Percentiles rank a stretch among this genome's conserved stretches.
Evolutionary conservation across 2,113 vertebrate genomes (phyloP).

Genomic region (Notothenia rossii): DNA sequence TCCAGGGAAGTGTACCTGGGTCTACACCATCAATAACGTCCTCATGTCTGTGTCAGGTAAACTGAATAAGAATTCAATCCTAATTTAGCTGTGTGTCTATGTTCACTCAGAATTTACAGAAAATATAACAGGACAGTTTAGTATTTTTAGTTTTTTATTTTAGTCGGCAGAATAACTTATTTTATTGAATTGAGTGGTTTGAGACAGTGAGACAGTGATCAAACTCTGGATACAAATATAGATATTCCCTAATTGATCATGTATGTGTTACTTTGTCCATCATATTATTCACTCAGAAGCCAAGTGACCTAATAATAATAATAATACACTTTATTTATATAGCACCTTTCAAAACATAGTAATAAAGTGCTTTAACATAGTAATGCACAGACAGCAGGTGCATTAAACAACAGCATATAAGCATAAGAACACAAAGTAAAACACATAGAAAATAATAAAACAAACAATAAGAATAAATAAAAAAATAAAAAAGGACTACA

Average conservation of each 20-base stretch:
- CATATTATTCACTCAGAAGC: no score
- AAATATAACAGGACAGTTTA: background rate
- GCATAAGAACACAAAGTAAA: no score
- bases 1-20: conserved; percentile 90
- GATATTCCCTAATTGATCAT: background rate
- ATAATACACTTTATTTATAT: no score
- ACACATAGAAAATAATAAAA: no score
- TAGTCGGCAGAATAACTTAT: background rate
- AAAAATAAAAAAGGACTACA: no score
- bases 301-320: no score
- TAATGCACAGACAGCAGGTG: no score
- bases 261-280: background rate
- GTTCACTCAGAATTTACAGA: background rate
- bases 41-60: conserved; percentile 94
- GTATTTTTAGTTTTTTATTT: no score
- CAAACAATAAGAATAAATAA: no score
- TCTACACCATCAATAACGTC: conserved; percentile 89
- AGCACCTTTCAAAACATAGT: no score
- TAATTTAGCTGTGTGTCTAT: background rate
- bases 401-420: no score
- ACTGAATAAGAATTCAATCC: background rate
- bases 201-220: background rate
- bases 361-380: no score
- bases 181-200: background rate
- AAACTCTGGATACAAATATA: background rate